Conservation (phyloP, 2,888 invertebrate species). For the Antheraea yamamai region DNA sequence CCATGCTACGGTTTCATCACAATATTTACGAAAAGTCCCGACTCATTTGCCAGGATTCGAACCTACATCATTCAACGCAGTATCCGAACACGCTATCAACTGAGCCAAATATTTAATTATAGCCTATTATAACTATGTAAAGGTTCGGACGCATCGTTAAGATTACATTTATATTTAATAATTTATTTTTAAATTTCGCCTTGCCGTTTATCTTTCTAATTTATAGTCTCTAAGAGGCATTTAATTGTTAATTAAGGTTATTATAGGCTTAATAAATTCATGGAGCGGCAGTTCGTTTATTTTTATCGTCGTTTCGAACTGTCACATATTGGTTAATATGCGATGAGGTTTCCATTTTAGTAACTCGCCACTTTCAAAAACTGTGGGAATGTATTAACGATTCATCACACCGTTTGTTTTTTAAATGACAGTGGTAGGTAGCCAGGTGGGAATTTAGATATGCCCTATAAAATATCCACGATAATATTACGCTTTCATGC, state of each 20-base stretch:
- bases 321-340: conserved; percentile 6
- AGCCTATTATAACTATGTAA: too few species aligned
- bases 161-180: background rate
- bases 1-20: too few species aligned
- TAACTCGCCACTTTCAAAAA: conserved; percentile 10
- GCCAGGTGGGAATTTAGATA: background rate
- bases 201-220: background rate
- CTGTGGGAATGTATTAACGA: background rate
- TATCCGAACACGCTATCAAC: too few species aligned
- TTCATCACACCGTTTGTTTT: background rate
- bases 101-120: too few species aligned
- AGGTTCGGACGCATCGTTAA: background rate
- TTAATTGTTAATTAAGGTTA: conserved; percentile 6
- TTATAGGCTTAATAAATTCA: background rate
- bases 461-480: background rate
- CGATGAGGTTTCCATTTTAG: background rate
- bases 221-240: background rate
- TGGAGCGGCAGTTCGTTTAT: background rate
- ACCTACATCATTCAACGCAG: too few species aligned
- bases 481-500: too few species aligned
- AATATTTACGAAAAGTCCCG: too few species aligned
- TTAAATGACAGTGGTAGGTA: background rate
- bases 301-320: background rate
- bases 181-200: background rate
- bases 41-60: too few species aligned